Evolutionary conservation across 2,888 invertebrate species (phyloP), one percentile per base, ranked within the genome.

Genomic region (Gnatocerus cornutus): DNA sequence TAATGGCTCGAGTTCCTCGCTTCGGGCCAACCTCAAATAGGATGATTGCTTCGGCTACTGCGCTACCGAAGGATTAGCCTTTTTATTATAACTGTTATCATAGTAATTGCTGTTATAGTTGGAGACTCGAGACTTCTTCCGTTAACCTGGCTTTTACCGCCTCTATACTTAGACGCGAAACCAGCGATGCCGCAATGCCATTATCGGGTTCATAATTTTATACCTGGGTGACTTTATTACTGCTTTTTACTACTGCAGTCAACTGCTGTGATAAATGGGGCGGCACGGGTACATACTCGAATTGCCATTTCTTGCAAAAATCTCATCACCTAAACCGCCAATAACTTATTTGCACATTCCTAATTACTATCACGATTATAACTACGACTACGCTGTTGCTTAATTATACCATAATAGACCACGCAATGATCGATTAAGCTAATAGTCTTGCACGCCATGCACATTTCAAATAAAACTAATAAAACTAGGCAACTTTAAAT

Each of bases 161-260:
- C 48, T 48, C 63, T 63, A 63, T 63, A 63, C 52, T 63, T 63
- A 63, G 37, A 39, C 48, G 46, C 45, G 45, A 59, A 14, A 52
- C 45, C 59, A 33, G 46, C 45, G 45, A 50, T 63, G 58, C 66
- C 50, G 66, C 61, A 62, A 30, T 55, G 53, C 68, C 53, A 53
- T 66, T 66, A 66, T 52, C 68, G 53, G 45, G 61, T 68, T 62
- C 68, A 55, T 68, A 68, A 68, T 68, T 68, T 68, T 68, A 68
- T 68, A 68, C 68, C 61, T 61, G 61, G 68, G 61, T 68, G 61
- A 68, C 68, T 68, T 68, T 68, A 68, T 68, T 68, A 68, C 68
- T 45, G 61, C 53, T 68, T 68, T 68, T 68, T 61, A 68, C 53
- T 58, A 43, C 61, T 53, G 53, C 68, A 68, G 53, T 68, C 62